Evolutionary conservation across 2,888 invertebrate species (phyloP).

Genomic region (Scaptomyza caliginosa): DNA sequence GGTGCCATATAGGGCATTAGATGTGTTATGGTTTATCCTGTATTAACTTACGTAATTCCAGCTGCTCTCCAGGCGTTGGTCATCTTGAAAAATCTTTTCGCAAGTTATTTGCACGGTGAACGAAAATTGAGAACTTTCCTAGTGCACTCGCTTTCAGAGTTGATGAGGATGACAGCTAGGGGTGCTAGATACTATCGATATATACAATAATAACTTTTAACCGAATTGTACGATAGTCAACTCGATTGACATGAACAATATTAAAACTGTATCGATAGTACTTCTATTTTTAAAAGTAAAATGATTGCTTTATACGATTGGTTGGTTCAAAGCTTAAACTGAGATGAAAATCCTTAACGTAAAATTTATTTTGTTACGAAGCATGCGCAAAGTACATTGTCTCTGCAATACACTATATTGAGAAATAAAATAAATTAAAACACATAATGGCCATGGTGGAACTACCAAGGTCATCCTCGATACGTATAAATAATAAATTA

Average conservation of each 20-base stretch:
- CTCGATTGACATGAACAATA: not conserved
- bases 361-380: too few relatives aligned
- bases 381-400: too few relatives aligned
- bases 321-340: too few relatives aligned
- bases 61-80: constrained; percentile 91
- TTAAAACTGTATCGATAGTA: constrained; percentile 5
- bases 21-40: not conserved
- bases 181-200: constrained; percentile 19
- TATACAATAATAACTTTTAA: not conserved
- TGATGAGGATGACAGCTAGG: constrained; percentile 31
- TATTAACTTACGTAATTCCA: constrained; percentile 90
- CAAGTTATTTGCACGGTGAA: constrained; percentile 40
- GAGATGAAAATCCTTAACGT: too few relatives aligned
- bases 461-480: too few relatives aligned
- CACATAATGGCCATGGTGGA: too few relatives aligned
- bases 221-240: not conserved
- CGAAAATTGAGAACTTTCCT: constrained; percentile 32
- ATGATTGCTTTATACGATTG: too few relatives aligned
- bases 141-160: constrained; percentile 42
- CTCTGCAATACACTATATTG: too few relatives aligned
- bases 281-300: not conserved
- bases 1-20: not conserved
- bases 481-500: too few relatives aligned
- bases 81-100: constrained; percentile 85
- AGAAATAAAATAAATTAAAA: too few relatives aligned